Percentiles rank a stretch among this genome's conserved stretches.
These are phyloP conservation scores for Euproctis similis DNA, from an alignment of 2,888 invertebrate genomes.

Conservation along the genomic window DNA sequence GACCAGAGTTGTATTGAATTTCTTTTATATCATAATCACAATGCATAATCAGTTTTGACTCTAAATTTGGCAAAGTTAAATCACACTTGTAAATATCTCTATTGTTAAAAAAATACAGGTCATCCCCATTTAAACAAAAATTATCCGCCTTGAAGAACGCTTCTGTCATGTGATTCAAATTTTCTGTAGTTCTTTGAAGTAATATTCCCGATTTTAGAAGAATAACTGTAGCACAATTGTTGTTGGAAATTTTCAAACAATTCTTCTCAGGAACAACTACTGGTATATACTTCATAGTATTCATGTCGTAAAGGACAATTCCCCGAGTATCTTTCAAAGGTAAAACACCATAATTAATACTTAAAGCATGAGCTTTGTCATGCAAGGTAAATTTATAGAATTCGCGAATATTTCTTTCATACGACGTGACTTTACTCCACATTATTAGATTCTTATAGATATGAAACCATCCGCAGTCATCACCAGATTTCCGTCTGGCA, in stretches of 20 bases:
- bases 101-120: slow-evolving; percentile 42
- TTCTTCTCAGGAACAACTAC: slow-evolving; percentile 44
- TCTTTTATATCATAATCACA: slow-evolving; percentile 50
- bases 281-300: slow-evolving; percentile 45
- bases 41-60: slow-evolving; percentile 35
- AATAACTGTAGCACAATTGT: slow-evolving; percentile 38
- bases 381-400: slow-evolving; percentile 49
- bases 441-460: slow-evolving; percentile 49
- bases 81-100: slow-evolving; percentile 46
- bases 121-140: slow-evolving; percentile 37
- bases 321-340: slow-evolving; percentile 48
- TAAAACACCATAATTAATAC: slow-evolving; percentile 43
- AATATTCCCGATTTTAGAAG: slow-evolving; percentile 42
- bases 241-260: slow-evolving; percentile 47
- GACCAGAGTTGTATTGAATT: slow-evolving; percentile 35
- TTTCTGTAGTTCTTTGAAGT: slow-evolving; percentile 42
- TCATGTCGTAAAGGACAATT: slow-evolving; percentile 45
- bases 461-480: slow-evolving; percentile 46
- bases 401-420: slow-evolving; percentile 33
- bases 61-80: slow-evolving; percentile 29
- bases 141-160: slow-evolving; percentile 49
- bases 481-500: slow-evolving; percentile 47
- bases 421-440: slow-evolving; percentile 38
- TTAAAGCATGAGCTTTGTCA: slow-evolving; percentile 43
- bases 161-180: slow-evolving; percentile 30